These are phyloP conservation scores for Tetranychus truncatus DNA, from an alignment of 2,888 invertebrate genomes.

Conservation along the genomic window DNA sequence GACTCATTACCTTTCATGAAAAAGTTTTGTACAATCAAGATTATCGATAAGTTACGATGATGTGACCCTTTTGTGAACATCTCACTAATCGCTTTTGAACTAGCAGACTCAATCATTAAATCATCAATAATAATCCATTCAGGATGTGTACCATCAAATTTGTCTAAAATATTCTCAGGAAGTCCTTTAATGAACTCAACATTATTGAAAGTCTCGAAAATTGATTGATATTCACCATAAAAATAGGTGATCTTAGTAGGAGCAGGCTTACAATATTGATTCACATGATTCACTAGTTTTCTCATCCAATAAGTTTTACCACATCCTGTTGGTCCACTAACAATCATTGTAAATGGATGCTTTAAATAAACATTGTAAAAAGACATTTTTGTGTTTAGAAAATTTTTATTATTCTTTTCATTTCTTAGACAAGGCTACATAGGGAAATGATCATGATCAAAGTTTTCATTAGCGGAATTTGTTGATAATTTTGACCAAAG, in stretches of 20 bases:
- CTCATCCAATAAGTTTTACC: neutral
- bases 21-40: slow-evolving; percentile 3
- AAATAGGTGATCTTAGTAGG: neutral
- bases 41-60: neutral
- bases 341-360: neutral
- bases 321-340: neutral
- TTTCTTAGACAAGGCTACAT: too few relatives aligned
- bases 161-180: neutral
- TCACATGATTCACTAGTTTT: neutral
- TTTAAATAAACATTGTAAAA: neutral
- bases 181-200: neutral
- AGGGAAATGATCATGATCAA: too few relatives aligned
- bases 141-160: neutral
- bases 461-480: too few relatives aligned
- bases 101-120: neutral
- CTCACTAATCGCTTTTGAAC: neutral
- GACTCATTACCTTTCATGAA: neutral
- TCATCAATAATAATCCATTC: neutral
- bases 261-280: neutral
- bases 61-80: slow-evolving; percentile 1
- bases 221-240: neutral
- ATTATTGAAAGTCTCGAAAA: neutral
- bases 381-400: neutral
- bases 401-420: too few relatives aligned
- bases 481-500: too few relatives aligned